Conservation (phyloP, 2,888 invertebrate genomes). For the Liodrosophila aerea region DNA sequence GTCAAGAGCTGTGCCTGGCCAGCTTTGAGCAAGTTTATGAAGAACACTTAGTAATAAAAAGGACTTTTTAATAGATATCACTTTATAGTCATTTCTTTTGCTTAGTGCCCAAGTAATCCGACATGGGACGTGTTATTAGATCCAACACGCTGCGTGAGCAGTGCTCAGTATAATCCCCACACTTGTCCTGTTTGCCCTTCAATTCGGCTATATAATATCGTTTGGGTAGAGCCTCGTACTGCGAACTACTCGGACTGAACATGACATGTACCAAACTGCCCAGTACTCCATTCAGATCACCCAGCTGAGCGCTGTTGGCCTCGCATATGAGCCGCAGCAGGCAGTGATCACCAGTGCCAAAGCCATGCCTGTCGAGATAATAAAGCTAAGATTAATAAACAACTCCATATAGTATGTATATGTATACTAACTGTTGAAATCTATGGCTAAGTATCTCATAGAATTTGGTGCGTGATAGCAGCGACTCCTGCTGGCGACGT, state of each 20-base stretch:
- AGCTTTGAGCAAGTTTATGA: slow-evolving; percentile 60
- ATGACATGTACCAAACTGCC: slow-evolving; percentile 86
- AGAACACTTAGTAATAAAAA: slow-evolving; percentile 41
- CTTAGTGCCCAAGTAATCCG: slow-evolving; percentile 44
- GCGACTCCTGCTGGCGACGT: slow-evolving; percentile 31
- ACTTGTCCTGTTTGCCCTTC: slow-evolving; percentile 64
- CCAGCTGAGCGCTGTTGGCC: slow-evolving; percentile 82
- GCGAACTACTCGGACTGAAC: slow-evolving; percentile 74
- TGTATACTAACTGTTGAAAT: slow-evolving; percentile 64
- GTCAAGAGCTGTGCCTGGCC: slow-evolving; percentile 53
- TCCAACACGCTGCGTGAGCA: slow-evolving; percentile 73
- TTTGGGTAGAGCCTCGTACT: slow-evolving; percentile 64
- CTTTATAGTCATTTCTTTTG: neutral
- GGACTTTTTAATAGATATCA: neutral
- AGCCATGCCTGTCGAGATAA: slow-evolving; percentile 58
- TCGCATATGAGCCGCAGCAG: slow-evolving; percentile 87
- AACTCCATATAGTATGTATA: too few relatives aligned
- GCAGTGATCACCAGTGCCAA: slow-evolving; percentile 83
- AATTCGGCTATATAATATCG: slow-evolving; percentile 75
- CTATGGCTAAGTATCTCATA: slow-evolving; percentile 61
- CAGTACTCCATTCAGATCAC: slow-evolving; percentile 85
- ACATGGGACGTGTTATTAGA: slow-evolving; percentile 71
- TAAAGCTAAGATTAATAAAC: too few relatives aligned
- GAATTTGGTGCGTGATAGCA: slow-evolving; percentile 64
- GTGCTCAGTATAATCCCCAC: slow-evolving; percentile 45